These are phyloP conservation scores for Platynereis dumerilii DNA, from an alignment of 2,888 invertebrate species.

Conservation along the genomic window DNA sequence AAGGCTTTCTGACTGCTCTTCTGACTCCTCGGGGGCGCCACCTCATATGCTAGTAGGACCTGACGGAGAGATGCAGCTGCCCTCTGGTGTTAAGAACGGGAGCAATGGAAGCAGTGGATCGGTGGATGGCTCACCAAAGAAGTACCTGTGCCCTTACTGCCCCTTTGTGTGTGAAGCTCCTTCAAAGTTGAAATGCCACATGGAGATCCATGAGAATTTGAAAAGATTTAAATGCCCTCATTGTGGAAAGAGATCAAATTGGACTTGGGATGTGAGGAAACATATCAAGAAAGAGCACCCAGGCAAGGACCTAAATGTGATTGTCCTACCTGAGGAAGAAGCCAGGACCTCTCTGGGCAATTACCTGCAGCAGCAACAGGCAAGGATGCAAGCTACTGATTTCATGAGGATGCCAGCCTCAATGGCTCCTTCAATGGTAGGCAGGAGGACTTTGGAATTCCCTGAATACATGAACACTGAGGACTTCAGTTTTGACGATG, in stretches of 20 bases:
- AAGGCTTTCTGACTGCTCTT: neutral
- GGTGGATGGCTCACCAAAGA: conserved; percentile 1
- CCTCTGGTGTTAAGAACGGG: neutral
- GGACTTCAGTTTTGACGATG: neutral
- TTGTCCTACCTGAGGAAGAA: conserved; percentile 50
- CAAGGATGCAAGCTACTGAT: conserved; percentile 3
- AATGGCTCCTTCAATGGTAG: neutral
- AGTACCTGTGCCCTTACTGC: conserved; percentile 32
- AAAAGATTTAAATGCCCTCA: conserved; percentile 57
- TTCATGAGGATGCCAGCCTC: neutral
- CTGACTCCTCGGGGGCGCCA: conserved; percentile 6
- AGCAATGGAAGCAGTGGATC: neutral
- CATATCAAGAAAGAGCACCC: conserved; percentile 55
- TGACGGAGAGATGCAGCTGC: neutral
- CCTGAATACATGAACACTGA: neutral
- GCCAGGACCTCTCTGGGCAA: conserved; percentile 53
- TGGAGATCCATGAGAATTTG: conserved; percentile 57
- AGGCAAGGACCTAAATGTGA: conserved; percentile 43
- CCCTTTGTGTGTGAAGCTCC: conserved; percentile 39
- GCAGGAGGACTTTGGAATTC: neutral
- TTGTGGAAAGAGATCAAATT: conserved; percentile 59
- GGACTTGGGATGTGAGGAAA: conserved; percentile 60
- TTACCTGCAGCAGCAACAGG: conserved; percentile 45
- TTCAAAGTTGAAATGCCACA: conserved; percentile 56
- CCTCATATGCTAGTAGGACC: neutral